Percentiles rank a stretch among this genome's conserved stretches.
Conservation (phyloP, 2,113 vertebrate genomes). For the Corythoichthys intestinalis region DNA sequence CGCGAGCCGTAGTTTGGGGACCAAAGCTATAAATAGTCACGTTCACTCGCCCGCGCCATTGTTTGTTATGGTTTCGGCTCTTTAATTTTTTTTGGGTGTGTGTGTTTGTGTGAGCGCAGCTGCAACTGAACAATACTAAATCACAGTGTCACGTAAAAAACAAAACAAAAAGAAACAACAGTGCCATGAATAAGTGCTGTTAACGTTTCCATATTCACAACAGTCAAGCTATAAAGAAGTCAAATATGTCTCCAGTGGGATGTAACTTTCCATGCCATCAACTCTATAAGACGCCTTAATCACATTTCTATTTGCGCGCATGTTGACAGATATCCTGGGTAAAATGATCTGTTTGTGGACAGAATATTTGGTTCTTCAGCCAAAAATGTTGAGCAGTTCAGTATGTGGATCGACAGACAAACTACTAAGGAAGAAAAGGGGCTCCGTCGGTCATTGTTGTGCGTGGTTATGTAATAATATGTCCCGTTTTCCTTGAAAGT, state of each 20-base stretch:
- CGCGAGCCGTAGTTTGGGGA: no score
- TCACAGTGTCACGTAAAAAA: neutral
- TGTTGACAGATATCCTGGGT: constrained; percentile 1
- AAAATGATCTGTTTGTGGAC: constrained; percentile 29
- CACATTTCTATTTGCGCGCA: constrained; percentile 17
- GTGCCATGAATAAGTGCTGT: constrained; percentile 5
- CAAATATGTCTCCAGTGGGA: constrained; percentile 8
- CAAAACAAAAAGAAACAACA: neutral
- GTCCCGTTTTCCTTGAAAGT: constrained; percentile 6
- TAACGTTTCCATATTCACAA: constrained; percentile 25
- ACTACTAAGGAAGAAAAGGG: neutral
- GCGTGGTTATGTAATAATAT: constrained; percentile 16
- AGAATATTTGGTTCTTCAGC: constrained; percentile 17
- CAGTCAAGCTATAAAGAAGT: constrained; percentile 16
- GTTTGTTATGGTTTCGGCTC: neutral
- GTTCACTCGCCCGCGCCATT: neutral
- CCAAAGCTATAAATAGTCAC: neutral
- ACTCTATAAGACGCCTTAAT: constrained; percentile 8
- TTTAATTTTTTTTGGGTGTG: neutral
- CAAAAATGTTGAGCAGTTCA: constrained; percentile 15
- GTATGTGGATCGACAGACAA: constrained; percentile 21
- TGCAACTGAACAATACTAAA: neutral
- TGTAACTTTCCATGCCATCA: constrained; percentile 20
- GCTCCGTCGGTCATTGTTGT: constrained; percentile 19
- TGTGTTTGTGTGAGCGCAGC: neutral